Evolutionary conservation across 2,113 vertebrate genomes (phyloP).

Genomic region (Carassius gibelio): DNA sequence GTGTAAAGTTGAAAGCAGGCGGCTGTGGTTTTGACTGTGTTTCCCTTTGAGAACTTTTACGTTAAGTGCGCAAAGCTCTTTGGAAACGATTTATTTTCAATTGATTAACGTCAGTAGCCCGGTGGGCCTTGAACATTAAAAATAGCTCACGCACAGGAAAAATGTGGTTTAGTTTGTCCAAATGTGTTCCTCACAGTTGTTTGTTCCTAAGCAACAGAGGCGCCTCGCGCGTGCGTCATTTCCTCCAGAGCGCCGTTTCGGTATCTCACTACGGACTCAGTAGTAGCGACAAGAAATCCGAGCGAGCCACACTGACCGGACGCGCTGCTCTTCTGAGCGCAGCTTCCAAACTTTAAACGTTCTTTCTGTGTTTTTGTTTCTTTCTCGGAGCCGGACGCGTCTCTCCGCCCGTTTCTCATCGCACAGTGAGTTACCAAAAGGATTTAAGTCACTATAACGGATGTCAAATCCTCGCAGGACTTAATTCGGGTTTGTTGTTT

Average conservation of each 20-base stretch:
- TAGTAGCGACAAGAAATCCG: constrained; percentile 26
- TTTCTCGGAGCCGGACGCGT: neutral
- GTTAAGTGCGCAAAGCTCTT: constrained; percentile 1
- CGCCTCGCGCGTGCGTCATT: constrained; percentile 70
- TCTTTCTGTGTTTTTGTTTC: neutral
- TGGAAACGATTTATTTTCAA: neutral
- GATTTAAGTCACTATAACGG: constrained; percentile 23
- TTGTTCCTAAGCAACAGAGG: constrained; percentile 72
- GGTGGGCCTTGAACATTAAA: constrained; percentile 45
- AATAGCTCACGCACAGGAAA: constrained; percentile 42
- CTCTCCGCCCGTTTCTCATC: neutral
- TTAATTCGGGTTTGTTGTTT: constrained; percentile 29
- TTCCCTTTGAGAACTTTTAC: neutral
- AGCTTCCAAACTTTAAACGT: neutral
- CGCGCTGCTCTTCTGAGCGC: neutral
- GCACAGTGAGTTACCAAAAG: neutral
- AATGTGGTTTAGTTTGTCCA: constrained; percentile 13
- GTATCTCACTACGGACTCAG: constrained; percentile 24
- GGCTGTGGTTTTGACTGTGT: neutral
- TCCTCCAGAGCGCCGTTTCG: constrained; percentile 61
- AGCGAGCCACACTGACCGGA: constrained; percentile 1
- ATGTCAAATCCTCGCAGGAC: constrained; percentile 3
- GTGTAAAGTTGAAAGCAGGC: neutral
- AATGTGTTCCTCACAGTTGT: constrained; percentile 53
- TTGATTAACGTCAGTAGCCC: constrained; percentile 39